These are phyloP conservation scores for Eledone cirrhosa DNA, from an alignment of 2,888 invertebrate genomes.

Conservation along the genomic window DNA sequence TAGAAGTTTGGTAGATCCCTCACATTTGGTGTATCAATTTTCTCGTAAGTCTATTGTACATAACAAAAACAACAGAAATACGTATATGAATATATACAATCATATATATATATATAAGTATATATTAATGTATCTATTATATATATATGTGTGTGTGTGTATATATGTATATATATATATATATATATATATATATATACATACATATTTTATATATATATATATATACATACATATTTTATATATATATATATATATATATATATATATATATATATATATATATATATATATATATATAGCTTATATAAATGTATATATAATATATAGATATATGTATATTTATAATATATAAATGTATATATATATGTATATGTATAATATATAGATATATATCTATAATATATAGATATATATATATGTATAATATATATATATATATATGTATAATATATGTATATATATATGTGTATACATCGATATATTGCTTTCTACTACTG, in stretches of 20 bases:
- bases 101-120: not conserved
- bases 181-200: not conserved
- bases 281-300: not conserved
- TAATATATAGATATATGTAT: too few relatives aligned
- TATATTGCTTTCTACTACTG: constrained; percentile 27
- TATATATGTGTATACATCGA: not conserved
- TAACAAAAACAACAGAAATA: too few relatives aligned
- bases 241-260: not conserved
- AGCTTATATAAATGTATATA: not conserved
- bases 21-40: constrained; percentile 60
- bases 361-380: too few relatives aligned
- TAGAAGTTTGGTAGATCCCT: constrained; percentile 51
- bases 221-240: not conserved
- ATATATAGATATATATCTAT: too few relatives aligned
- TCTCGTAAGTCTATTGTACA: constrained; percentile 54
- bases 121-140: too few relatives aligned
- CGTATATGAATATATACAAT: too few relatives aligned
- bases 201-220: too few relatives aligned
- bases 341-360: not conserved
- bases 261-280: not conserved
- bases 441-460: not conserved
- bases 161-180: constrained; percentile 5
- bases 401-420: not conserved
- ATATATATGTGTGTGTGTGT: not conserved
- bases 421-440: not conserved